A percentile compares a stretch with the other conserved stretches of the same genome.
phyloP scores from a whole-genome alignment of 2,797 vertebrate species.

The Anisognathus igniventris region DNA sequence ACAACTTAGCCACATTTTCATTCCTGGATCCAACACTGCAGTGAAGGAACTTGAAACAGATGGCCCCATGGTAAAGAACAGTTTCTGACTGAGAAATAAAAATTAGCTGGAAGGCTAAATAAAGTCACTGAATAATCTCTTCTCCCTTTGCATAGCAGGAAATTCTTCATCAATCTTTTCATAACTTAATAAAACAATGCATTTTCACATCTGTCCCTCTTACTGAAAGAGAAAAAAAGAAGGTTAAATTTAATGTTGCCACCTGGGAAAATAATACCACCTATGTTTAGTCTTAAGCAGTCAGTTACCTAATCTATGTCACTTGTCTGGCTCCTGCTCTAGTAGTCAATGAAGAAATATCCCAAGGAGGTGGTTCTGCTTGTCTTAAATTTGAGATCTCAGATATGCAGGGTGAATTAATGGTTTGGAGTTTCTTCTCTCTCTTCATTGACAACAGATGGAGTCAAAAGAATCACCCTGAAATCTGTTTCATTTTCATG shows the following conservation, averaged over 20 bases:
- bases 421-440: background rate
- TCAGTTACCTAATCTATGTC: background rate
- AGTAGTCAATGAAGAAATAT: background rate
- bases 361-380: background rate
- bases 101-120: background rate
- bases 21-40: background rate
- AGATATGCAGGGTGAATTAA: background rate
- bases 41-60: constrained; percentile 22
- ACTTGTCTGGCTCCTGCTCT: background rate
- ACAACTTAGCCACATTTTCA: background rate
- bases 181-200: background rate
- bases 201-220: background rate
- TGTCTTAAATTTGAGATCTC: background rate
- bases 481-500: background rate
- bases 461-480: background rate
- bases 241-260: background rate
- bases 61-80: background rate
- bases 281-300: background rate
- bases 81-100: constrained; percentile 34
- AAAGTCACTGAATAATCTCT: background rate
- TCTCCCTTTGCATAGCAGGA: background rate
- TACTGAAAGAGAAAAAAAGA: background rate
- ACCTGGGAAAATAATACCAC: background rate
- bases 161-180: background rate
- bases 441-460: background rate